These are phyloP conservation scores for Hoplodrina blanda DNA, from an alignment of 2,888 invertebrate species.

Conservation along the genomic window DNA sequence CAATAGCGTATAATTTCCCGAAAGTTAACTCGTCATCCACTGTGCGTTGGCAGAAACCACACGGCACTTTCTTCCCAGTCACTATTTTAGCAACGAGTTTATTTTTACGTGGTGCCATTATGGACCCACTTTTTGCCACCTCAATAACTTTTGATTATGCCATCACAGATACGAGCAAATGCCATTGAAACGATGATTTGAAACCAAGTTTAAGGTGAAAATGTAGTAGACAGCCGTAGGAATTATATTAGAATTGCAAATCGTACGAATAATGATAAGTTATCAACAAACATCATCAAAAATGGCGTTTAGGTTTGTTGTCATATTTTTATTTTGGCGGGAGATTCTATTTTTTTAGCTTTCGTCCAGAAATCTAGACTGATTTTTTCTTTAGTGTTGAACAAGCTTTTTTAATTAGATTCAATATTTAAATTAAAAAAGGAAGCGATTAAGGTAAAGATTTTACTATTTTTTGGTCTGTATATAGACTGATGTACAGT, in stretches of 20 bases:
- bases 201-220: not conserved
- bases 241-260: conserved; percentile 13
- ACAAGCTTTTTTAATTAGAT: no score
- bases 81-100: conserved; percentile 76
- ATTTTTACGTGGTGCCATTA: conserved; percentile 67
- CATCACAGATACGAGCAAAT: not conserved
- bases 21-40: conserved; percentile 89
- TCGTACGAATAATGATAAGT: not conserved
- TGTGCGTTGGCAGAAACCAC: conserved; percentile 89
- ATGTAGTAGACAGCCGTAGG: not conserved
- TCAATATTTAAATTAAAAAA: no score
- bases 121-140: conserved; percentile 12
- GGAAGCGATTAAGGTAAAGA: no score
- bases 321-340: conserved; percentile 62
- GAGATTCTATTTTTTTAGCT: conserved; percentile 63
- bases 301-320: conserved; percentile 39
- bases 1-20: conserved; percentile 90
- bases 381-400: no score
- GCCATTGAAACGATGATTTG: not conserved
- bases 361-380: conserved; percentile 27
- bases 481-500: no score
- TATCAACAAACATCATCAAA: conserved; percentile 38
- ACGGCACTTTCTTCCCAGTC: conserved; percentile 76
- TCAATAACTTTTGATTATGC: not conserved
- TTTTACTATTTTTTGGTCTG: no score